Evolutionary conservation across 2,113 vertebrate genomes (phyloP), one percentile per base, ranked within the genome.

Genomic region (Tupaia tana): DNA sequence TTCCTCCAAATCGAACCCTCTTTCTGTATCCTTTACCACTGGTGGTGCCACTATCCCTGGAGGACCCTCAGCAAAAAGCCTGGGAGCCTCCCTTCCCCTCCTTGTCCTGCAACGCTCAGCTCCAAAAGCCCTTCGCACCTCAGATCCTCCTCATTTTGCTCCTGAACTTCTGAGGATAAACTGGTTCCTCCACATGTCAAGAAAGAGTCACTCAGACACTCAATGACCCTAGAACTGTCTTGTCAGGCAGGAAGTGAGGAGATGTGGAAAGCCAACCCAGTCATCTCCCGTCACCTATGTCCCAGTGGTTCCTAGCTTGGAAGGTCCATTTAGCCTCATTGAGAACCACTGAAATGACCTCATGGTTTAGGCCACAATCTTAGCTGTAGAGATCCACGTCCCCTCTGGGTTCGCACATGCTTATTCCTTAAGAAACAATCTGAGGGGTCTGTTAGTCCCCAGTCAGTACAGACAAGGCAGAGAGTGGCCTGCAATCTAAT

Each of bases 401-500:
- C 61, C 66, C 73, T 67, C 79, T 61, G 22, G n/a, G 29, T 52
- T 86, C 89, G 82, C 29, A 31, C 1, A 43, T 61, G 43, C 43
- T 78, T 84, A 77, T n/a, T 27, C 16, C 66, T 18, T 34, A 84
- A 61, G 69, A 92, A 54, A 94, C 25, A 83, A 63, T 29, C 7
- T 74, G 31, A 91, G 59, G 69, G 31, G 9, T 34, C 54, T 78
- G 1, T 80, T 24, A 29, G n/a, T 81, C 5, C 34, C 27, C 22
- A 61, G 24, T 56, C 1, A 19, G 7, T 34, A 70, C 9, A 69
- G 54, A 87, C 31, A 52, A 63, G 29, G 73, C 83, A 85, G 34
- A 86, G 78, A 93, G n/a, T 75, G 54, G 56, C 58, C 59, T 56
- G 6, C 63, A 89, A 56, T 59, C 77, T 66, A 87, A 95, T 54